Evolutionary conservation across 2,113 vertebrate species (phyloP), one percentile per base, ranked within the genome.

Genomic region (Poecile atricapillus): DNA sequence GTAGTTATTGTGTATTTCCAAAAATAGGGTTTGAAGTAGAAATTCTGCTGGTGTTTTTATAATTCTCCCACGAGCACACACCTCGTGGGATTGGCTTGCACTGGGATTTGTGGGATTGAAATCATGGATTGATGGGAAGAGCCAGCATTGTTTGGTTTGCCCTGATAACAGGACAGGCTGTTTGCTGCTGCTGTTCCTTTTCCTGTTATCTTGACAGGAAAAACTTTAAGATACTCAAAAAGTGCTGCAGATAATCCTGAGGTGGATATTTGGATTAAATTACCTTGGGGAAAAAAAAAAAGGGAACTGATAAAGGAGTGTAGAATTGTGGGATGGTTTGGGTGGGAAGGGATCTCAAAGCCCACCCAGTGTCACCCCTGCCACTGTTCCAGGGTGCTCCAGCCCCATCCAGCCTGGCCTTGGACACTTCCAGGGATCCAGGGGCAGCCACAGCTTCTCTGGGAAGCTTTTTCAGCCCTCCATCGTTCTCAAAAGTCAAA

Each of bases 71-170:
- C 15, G 43, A 14, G 14, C 43, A 7, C 9, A 17, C 22, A 9
- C 28, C 39, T 24, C 1, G 2, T 58, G 69, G 30, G 25, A 7
- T n/a, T 18, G 46, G 21, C 37, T 46, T 21, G 33, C 13, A 0
- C 37, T 11, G 62, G 67, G 43, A 7, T 79, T 30, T 39, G 43
- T 33, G 52, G 83, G 60, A 4, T 5, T 46, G 49, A n/a, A 33
- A 15, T 37, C 19, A 1, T 13, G 47, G 60, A 9, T 28, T 21
- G 44, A 5, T 64, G 81, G 62, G 49, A 47, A 22, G 23, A 76
- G 16, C 5, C 14, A 33, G 39, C 22, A 1, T 25, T 44, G 14
- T 43, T 44, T 53, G 68, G 68, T 58, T 22, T 25, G 21, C 47
- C 21, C 39, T 14, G 56, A 2, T 27, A 8, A 2, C n/a, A 15